Percentiles rank a stretch among this genome's conserved stretches.
Evolutionary conservation across 1,140 invertebrate genomes (phyloP).

Genomic region (Tribolium madens): DNA sequence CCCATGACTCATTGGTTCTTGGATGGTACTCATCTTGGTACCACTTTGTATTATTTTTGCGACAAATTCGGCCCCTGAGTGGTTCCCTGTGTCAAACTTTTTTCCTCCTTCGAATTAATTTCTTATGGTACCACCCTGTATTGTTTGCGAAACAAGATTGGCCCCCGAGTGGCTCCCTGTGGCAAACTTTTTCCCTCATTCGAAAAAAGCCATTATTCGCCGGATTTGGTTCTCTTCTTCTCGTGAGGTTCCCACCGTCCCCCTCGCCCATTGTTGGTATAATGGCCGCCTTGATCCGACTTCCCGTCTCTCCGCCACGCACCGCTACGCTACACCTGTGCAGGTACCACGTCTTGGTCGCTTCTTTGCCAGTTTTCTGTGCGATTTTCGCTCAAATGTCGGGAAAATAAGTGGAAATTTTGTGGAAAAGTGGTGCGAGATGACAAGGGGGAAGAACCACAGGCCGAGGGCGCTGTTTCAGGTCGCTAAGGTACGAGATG

Average conservation of each 20-base stretch:
- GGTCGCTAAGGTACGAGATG: constrained; percentile 69
- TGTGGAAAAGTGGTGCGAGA: constrained; percentile 42
- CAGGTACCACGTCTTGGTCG: constrained; percentile 53
- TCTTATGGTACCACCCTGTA: too few species aligned
- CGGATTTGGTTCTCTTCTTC: neutral
- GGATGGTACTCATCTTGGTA: too few species aligned
- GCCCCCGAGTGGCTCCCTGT: neutral
- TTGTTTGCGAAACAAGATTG: neutral
- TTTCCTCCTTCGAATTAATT: neutral
- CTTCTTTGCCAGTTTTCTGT: constrained; percentile 29
- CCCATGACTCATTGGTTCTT: neutral
- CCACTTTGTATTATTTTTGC: too few species aligned
- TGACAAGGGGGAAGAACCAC: constrained; percentile 60
- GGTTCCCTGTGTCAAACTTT: neutral
- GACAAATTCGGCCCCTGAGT: neutral
- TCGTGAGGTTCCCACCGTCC: constrained; percentile 42
- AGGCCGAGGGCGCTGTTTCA: constrained; percentile 68
- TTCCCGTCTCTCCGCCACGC: constrained; percentile 48
- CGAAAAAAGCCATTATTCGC: too few species aligned
- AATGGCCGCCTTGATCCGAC: constrained; percentile 50
- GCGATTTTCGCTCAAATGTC: constrained; percentile 38
- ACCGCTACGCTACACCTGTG: constrained; percentile 51
- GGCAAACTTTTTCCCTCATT: neutral
- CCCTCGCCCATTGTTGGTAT: constrained; percentile 43
- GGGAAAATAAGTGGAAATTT: constrained; percentile 8